These are phyloP conservation scores for Oncorhynchus nerka DNA, from an alignment of 2,113 vertebrate species.

Conservation along the genomic window DNA sequence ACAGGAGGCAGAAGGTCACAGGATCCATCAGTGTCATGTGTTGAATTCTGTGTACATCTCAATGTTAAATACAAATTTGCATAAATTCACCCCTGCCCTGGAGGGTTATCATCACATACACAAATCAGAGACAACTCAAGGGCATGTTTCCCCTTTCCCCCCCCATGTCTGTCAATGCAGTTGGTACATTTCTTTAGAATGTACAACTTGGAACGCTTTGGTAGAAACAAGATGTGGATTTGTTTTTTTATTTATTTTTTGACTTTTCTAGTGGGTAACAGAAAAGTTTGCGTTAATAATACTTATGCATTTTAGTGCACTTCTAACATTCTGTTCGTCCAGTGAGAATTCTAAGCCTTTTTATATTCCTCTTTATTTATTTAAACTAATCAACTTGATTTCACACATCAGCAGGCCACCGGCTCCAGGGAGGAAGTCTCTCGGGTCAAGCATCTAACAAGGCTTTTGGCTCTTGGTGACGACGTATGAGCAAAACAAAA, in stretches of 20 bases:
- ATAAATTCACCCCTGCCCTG: slow-evolving; percentile 31
- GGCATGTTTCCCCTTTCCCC: slow-evolving; percentile 20
- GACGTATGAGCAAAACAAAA: slow-evolving; percentile 60
- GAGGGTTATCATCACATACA: slow-evolving; percentile 19
- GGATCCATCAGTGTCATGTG: slow-evolving; percentile 28
- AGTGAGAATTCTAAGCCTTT: slow-evolving; percentile 53
- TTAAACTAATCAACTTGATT: slow-evolving; percentile 48
- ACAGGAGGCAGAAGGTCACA: slow-evolving; percentile 39
- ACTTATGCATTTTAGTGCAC: slow-evolving; percentile 57
- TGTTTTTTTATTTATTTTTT: slow-evolving; percentile 59
- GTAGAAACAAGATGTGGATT: slow-evolving; percentile 71
- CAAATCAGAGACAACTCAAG: slow-evolving; percentile 19
- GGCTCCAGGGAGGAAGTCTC: slow-evolving; percentile 56
- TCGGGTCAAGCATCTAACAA: slow-evolving; percentile 53
- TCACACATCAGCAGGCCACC: slow-evolving; percentile 54
- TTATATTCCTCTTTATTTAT: slow-evolving; percentile 36
- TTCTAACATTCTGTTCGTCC: slow-evolving; percentile 67
- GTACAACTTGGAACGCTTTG: slow-evolving; percentile 68
- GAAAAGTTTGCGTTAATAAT: slow-evolving; percentile 39
- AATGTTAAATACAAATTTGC: slow-evolving; percentile 40
- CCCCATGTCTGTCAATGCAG: slow-evolving; percentile 16
- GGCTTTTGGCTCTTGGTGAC: slow-evolving; percentile 57
- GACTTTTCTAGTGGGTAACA: slow-evolving; percentile 50
- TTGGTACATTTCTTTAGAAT: slow-evolving; percentile 38
- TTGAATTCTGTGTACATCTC: slow-evolving; percentile 34